Evolutionary conservation across 2,888 invertebrate genomes (phyloP).

Genomic region (Drosophila mayaguana): DNA sequence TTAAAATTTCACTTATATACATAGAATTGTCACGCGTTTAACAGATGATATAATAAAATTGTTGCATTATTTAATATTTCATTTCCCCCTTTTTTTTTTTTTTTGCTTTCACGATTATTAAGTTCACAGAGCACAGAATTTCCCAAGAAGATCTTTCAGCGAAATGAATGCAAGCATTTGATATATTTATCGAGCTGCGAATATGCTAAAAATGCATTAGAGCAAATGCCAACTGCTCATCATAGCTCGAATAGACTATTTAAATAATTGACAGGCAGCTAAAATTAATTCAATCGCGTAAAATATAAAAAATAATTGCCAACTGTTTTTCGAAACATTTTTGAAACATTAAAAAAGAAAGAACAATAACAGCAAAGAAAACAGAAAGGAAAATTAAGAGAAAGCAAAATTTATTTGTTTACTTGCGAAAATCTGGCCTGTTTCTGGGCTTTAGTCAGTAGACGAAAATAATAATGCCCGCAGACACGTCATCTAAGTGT

Average conservation of each 20-base stretch:
- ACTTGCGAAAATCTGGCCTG: constrained; percentile 37
- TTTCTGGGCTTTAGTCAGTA: constrained; percentile 36
- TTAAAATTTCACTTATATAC: background rate
- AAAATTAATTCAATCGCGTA: constrained; percentile 26
- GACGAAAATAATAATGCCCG: constrained; percentile 38
- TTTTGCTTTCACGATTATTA: constrained; percentile 9
- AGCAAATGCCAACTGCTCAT: constrained; percentile 4
- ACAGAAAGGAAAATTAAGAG: constrained; percentile 2
- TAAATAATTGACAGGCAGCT: constrained; percentile 37
- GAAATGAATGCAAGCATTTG: background rate
- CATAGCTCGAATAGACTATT: constrained; percentile 13
- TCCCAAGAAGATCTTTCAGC: background rate
- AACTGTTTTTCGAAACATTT: constrained; percentile 42
- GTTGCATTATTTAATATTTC: background rate
- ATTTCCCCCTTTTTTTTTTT: background rate
- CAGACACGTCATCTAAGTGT: constrained; percentile 35
- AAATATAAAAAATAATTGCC: constrained; percentile 42
- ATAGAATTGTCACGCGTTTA: constrained; percentile 1
- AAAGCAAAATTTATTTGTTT: constrained; percentile 68
- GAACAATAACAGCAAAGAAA: background rate
- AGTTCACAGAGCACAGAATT: constrained; percentile 4
- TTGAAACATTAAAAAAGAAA: background rate
- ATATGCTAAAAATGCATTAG: constrained; percentile 1
- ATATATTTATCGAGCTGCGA: constrained; percentile 7
- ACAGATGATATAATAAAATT: constrained; percentile 15